These are phyloP conservation scores for Megathymus violae DNA, from an alignment of 1,140 invertebrate species.

Conservation along the genomic window DNA sequence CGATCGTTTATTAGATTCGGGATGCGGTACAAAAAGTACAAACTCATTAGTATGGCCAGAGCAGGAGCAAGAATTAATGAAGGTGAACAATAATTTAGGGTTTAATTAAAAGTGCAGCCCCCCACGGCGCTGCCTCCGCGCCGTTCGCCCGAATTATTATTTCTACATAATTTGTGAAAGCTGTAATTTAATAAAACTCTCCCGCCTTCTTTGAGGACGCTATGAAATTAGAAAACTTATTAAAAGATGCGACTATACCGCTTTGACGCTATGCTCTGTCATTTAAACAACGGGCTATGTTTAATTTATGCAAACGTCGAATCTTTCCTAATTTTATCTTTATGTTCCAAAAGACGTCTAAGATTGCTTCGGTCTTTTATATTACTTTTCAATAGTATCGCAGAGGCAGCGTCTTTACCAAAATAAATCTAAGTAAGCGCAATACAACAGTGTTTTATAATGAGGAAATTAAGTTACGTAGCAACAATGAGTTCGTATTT, in stretches of 20 bases:
- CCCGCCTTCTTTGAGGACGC: slow-evolving; percentile 42
- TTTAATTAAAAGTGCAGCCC: slow-evolving; percentile 81
- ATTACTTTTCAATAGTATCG: no score
- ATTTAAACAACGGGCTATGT: no score
- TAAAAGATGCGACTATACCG: neutral
- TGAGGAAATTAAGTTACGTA: no score
- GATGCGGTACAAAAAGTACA: slow-evolving; percentile 69
- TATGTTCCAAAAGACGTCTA: no score
- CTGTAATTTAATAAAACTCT: slow-evolving; percentile 78
- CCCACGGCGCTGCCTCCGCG: slow-evolving; percentile 63
- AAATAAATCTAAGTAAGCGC: no score
- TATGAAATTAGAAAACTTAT: slow-evolving; percentile 47
- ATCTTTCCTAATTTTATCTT: no score
- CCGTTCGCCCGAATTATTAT: slow-evolving; percentile 64
- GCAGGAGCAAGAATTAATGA: slow-evolving; percentile 79
- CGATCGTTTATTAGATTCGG: slow-evolving; percentile 36
- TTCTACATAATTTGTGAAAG: slow-evolving; percentile 80
- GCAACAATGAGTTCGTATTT: no score
- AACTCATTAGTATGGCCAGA: slow-evolving; percentile 76
- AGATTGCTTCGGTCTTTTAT: no score
- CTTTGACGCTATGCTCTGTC: no score
- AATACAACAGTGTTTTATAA: no score
- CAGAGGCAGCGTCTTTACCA: no score
- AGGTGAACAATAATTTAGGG: slow-evolving; percentile 81
- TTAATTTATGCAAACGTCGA: no score